A percentile compares a stretch with the other conserved stretches of the same genome.
phyloP scores from a whole-genome alignment of 2,888 invertebrate genomes.

The Pachymerium ferrugineum region DNA sequence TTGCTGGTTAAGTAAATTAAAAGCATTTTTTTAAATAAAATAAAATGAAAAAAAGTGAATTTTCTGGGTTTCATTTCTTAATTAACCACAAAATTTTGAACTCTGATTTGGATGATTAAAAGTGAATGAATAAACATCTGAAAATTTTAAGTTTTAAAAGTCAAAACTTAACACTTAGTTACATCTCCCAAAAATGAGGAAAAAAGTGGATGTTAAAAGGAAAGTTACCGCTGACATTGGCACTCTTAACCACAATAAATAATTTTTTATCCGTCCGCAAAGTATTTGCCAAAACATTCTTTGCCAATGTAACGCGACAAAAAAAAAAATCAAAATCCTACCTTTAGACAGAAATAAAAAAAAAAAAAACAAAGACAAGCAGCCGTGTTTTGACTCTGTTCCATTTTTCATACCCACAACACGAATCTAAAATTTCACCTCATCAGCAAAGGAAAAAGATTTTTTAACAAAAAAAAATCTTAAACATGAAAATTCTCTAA shows the following conservation, averaged over 20 bases:
- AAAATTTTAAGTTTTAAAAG: too few species aligned
- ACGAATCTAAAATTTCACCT: background rate
- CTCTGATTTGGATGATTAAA: too few species aligned
- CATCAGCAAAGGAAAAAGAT: background rate
- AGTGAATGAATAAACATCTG: too few species aligned
- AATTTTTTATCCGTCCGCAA: background rate
- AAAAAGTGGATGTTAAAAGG: background rate
- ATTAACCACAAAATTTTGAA: too few species aligned
- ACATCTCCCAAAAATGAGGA: background rate
- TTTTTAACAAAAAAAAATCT: background rate
- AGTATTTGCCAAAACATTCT: background rate
- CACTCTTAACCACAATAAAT: background rate
- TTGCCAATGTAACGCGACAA: too few species aligned
- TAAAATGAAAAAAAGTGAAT: too few species aligned
- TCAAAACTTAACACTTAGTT: background rate
- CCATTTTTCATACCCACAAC: background rate
- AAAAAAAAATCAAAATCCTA: background rate
- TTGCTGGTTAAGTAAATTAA: too few species aligned
- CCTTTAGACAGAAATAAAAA: background rate
- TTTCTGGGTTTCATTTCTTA: too few species aligned
- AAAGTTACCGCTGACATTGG: background rate
- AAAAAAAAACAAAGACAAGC: background rate
- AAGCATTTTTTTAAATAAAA: too few species aligned
- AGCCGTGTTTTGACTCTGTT: background rate
- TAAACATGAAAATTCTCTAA: background rate